phyloP scores from a whole-genome alignment of 2,113 vertebrate genomes.

The Dryoscopus gambensis region DNA sequence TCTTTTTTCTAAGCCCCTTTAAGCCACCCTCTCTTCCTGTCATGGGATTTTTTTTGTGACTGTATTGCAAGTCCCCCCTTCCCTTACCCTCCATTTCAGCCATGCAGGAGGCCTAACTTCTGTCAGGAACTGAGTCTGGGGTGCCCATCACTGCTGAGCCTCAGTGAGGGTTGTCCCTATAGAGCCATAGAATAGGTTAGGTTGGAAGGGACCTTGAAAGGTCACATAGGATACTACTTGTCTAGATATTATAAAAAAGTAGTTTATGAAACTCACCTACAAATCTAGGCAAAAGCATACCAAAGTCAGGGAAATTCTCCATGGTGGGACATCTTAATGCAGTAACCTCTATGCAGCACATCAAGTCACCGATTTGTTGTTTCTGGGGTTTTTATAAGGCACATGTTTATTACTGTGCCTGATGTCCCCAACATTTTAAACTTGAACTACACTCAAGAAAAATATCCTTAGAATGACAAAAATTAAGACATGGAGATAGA shows the following conservation, averaged over 20 bases:
- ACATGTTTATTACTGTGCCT: background rate
- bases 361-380: background rate
- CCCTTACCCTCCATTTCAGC: too few species aligned
- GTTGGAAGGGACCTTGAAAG: background rate
- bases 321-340: background rate
- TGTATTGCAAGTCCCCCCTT: fast-evolving
- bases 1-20: background rate
- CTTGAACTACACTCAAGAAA: background rate
- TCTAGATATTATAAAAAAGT: background rate
- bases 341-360: background rate
- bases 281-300: background rate
- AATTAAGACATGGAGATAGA: background rate
- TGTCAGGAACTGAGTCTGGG: background rate
- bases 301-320: background rate
- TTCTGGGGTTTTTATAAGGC: background rate
- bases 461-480: background rate
- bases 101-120: too few species aligned
- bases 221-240: background rate
- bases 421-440: background rate
- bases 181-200: background rate
- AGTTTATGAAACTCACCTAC: background rate
- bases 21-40: background rate
- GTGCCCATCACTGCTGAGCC: fast-evolving
- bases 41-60: background rate
- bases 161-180: fast-evolving